Evolutionary conservation across 2,888 invertebrate genomes (phyloP).

Genomic region (Bombyx huttoni): DNA sequence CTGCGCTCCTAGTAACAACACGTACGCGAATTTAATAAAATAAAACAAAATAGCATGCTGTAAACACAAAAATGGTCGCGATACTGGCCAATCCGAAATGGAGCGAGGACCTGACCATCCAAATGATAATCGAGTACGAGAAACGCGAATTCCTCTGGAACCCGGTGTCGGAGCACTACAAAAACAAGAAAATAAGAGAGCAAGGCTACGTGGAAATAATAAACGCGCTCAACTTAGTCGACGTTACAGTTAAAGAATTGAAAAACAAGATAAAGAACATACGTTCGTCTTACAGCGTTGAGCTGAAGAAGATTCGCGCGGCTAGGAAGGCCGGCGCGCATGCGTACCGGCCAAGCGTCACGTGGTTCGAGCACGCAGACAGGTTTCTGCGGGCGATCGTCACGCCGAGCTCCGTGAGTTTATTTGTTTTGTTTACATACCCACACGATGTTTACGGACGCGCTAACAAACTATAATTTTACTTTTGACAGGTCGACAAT

Average conservation of each 20-base stretch:
- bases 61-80: slow-evolving; percentile 54
- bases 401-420: slow-evolving; percentile 67
- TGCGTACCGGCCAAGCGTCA: slow-evolving; percentile 70
- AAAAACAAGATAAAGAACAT: slow-evolving; percentile 70
- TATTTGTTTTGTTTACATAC: slow-evolving; percentile 26
- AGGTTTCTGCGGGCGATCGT: slow-evolving; percentile 70
- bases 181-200: slow-evolving; percentile 65
- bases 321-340: slow-evolving; percentile 68
- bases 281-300: slow-evolving; percentile 67
- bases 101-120: slow-evolving; percentile 66
- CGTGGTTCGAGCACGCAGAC: slow-evolving; percentile 72
- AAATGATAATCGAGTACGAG: slow-evolving; percentile 68
- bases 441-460: slow-evolving; percentile 25
- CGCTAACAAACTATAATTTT: slow-evolving; percentile 20
- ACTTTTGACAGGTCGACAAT: slow-evolving; percentile 51
- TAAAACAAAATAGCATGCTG: slow-evolving; percentile 38
- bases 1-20: slow-evolving; percentile 50
- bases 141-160: slow-evolving; percentile 67
- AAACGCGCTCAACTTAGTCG: slow-evolving; percentile 56
- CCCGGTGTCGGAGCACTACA: slow-evolving; percentile 64
- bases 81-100: slow-evolving; percentile 66
- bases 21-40: slow-evolving; percentile 39
- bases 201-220: slow-evolving; percentile 66
- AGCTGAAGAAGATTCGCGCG: slow-evolving; percentile 69
- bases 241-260: slow-evolving; percentile 64